Conservation (phyloP, 2,113 vertebrate genomes). For the Salvelinus fontinalis region DNA sequence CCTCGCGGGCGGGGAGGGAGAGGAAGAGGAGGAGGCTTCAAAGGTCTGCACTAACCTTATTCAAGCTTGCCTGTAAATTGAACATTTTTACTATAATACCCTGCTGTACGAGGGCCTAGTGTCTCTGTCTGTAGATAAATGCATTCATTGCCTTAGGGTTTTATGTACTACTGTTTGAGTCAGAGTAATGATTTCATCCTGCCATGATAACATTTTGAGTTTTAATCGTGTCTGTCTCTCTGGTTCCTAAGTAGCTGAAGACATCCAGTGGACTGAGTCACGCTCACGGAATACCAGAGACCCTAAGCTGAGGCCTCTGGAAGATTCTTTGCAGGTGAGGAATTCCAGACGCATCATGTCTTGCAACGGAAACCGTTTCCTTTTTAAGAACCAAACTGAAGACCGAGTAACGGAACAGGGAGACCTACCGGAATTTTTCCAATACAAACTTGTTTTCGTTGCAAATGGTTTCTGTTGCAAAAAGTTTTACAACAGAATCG, state of each 20-base stretch:
- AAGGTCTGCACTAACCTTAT: conserved; percentile 73
- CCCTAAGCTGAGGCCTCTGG: conserved; percentile 84
- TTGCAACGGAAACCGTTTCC: no score
- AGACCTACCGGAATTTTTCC: no score
- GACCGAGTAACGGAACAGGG: no score
- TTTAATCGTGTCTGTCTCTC: conserved; percentile 3
- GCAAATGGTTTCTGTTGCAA: no score
- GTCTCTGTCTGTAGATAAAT: not conserved
- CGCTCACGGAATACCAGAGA: conserved; percentile 89
- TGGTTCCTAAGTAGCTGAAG: conserved; percentile 75
- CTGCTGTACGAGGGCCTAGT: no score
- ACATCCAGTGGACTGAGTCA: conserved; percentile 89
- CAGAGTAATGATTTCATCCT: not conserved
- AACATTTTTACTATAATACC: not conserved
- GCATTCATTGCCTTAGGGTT: no score
- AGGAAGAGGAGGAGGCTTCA: conserved; percentile 87
- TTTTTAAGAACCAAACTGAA: no score
- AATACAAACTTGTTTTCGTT: no score
- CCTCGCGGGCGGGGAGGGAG: conserved; percentile 86
- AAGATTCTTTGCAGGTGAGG: conserved; percentile 91
- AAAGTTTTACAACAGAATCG: no score
- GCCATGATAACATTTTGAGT: not conserved
- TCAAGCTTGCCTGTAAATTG: not conserved
- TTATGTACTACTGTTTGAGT: not conserved
- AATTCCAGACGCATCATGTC: no score